phyloP scores from a whole-genome alignment of 2,797 vertebrate genomes.

The Sardinella longiceps region DNA sequence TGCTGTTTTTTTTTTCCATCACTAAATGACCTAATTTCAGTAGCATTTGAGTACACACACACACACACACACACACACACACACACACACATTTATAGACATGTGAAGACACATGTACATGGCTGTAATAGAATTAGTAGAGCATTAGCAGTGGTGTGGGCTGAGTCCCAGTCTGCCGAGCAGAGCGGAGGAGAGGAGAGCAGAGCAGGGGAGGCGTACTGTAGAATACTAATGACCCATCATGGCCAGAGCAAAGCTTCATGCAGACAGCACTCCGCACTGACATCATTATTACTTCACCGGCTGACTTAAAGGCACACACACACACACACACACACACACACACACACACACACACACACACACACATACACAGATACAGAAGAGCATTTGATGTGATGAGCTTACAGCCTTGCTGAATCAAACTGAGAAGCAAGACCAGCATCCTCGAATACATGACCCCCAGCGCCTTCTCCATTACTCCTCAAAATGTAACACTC shows the following conservation, averaged over 20 bases:
- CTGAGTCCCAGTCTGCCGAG: not conserved
- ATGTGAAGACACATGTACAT: not conserved
- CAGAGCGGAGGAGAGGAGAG: too few relatives aligned
- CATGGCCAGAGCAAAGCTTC: not conserved
- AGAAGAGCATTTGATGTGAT: not conserved
- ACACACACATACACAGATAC: not conserved
- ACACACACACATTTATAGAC: not conserved
- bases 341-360: not conserved
- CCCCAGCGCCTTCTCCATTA: not conserved
- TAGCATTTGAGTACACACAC: not conserved
- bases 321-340: conserved; percentile 4
- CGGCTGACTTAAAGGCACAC: not conserved
- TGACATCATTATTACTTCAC: conserved; percentile 25
- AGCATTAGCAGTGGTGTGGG: not conserved
- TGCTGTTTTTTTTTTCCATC: not conserved
- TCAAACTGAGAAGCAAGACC: not conserved
- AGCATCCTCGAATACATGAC: not conserved
- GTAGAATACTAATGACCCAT: conserved; percentile 13
- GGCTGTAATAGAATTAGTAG: not conserved
- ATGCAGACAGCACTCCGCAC: not conserved
- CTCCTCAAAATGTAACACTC: not conserved
- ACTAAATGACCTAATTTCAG: not conserved
- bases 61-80: conserved; percentile 12
- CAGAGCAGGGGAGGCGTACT: too few relatives aligned
- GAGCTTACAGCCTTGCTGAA: not conserved